phyloP scores from a whole-genome alignment of 2,888 invertebrate species.

The Chrysodeixis includens region DNA sequence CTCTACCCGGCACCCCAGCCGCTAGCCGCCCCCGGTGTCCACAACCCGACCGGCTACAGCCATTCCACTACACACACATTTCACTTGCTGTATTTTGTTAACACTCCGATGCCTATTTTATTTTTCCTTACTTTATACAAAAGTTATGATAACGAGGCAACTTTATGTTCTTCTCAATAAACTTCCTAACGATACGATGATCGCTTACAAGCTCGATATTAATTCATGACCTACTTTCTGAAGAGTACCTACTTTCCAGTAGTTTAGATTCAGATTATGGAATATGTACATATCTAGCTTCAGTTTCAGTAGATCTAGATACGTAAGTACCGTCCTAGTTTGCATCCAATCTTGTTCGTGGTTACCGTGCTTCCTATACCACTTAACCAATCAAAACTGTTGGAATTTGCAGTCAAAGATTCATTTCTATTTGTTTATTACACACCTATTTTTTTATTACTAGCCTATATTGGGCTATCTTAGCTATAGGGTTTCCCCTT shows the following conservation, averaged over 20 bases:
- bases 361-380: not conserved
- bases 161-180: slow-evolving; percentile 10
- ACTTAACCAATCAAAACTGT: not conserved
- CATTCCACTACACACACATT: slow-evolving; percentile 65
- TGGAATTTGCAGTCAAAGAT: not conserved
- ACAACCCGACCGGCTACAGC: slow-evolving; percentile 57
- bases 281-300: not conserved
- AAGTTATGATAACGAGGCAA: slow-evolving; percentile 13
- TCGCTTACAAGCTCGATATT: not conserved
- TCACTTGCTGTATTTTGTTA: slow-evolving; percentile 50
- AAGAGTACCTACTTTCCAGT: not conserved
- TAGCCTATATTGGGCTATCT: too few relatives aligned
- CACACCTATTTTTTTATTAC: too few relatives aligned
- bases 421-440: too few relatives aligned
- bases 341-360: not conserved
- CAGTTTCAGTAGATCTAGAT: too few relatives aligned
- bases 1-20: slow-evolving; percentile 42
- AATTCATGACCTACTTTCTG: not conserved
- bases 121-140: slow-evolving; percentile 23
- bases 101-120: slow-evolving; percentile 36
- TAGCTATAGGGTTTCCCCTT: too few relatives aligned
- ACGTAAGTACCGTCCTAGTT: not conserved
- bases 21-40: slow-evolving; percentile 63
- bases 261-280: slow-evolving; percentile 2
- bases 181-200: slow-evolving; percentile 1